A percentile compares a stretch with the other conserved stretches of the same genome.
phyloP scores from a whole-genome alignment of 1,140 invertebrate genomes.

The Drosophila prosaltans region DNA sequence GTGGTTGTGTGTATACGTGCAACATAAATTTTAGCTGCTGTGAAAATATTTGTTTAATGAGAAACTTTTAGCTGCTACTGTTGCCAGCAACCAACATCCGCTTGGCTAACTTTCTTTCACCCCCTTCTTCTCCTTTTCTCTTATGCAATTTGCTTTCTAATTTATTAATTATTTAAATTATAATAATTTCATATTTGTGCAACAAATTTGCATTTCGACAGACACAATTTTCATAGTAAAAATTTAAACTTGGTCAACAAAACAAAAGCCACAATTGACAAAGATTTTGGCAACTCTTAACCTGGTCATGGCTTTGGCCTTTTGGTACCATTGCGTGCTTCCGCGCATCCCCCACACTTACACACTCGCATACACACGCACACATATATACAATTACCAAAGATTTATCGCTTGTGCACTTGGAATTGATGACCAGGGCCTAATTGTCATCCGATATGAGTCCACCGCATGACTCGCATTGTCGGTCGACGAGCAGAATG shows the following conservation, averaged over 20 bases:
- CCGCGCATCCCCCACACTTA: neutral
- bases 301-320: neutral
- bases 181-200: slow-evolving; percentile 32
- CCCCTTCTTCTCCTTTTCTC: slow-evolving; percentile 10
- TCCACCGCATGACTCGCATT: slow-evolving; percentile 80
- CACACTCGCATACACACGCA: slow-evolving; percentile 21
- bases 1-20: slow-evolving; percentile 30
- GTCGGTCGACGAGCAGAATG: slow-evolving; percentile 55
- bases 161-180: slow-evolving; percentile 81
- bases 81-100: slow-evolving; percentile 17
- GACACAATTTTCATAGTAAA: neutral
- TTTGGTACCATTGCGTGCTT: neutral
- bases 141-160: slow-evolving; percentile 53
- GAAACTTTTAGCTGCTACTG: slow-evolving; percentile 68
- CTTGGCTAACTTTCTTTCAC: neutral
- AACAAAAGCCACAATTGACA: neutral
- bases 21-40: slow-evolving; percentile 78
- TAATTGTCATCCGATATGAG: slow-evolving; percentile 81
- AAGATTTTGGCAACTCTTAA: neutral
- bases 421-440: slow-evolving; percentile 81
- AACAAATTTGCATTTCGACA: slow-evolving; percentile 6
- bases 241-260: neutral
- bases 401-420: slow-evolving; percentile 81
- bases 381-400: slow-evolving; percentile 73
- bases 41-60: slow-evolving; percentile 82